These are phyloP conservation scores for Temnothorax curvispinosus DNA, from an alignment of 1,140 invertebrate species.

Conservation along the genomic window DNA sequence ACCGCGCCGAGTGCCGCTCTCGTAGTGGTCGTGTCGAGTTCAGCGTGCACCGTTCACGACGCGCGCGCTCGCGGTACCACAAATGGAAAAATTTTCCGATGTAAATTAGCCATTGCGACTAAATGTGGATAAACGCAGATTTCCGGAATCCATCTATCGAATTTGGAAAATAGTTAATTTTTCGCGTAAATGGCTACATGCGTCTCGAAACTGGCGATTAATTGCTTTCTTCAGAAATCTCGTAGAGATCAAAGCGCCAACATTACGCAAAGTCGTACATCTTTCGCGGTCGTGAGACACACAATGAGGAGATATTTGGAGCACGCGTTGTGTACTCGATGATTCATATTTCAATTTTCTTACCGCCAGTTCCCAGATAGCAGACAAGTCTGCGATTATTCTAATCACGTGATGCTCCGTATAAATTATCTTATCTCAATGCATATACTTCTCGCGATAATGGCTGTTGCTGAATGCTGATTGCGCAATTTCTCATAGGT, in stretches of 20 bases:
- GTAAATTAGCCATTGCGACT: constrained; percentile 20
- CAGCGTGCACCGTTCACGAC: background rate
- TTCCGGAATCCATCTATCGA: background rate
- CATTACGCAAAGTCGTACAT: background rate
- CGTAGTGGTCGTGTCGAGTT: constrained; percentile 6
- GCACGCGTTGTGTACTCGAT: constrained; percentile 55
- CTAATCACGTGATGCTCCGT: constrained; percentile 63
- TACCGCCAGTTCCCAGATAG: constrained; percentile 55
- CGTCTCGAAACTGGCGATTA: too few relatives aligned
- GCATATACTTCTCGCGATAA: constrained; percentile 49
- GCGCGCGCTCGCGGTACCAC: background rate
- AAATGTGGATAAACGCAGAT: constrained; percentile 13
- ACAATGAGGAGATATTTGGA: constrained; percentile 53
- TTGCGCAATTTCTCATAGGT: background rate
- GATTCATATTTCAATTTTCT: constrained; percentile 74
- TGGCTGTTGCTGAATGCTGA: constrained; percentile 6
- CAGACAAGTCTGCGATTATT: constrained; percentile 61
- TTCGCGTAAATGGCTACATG: background rate
- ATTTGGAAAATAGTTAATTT: background rate
- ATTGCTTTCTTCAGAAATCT: background rate
- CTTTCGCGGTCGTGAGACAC: constrained; percentile 5
- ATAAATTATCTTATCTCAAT: constrained; percentile 71
- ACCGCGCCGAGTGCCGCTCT: constrained; percentile 61
- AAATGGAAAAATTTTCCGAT: constrained; percentile 10
- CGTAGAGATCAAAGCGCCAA: background rate